Percentiles rank a stretch among this genome's conserved stretches.
Evolutionary conservation across 2,888 invertebrate species (phyloP).

Genomic region (Steinernema hermaphroditum): DNA sequence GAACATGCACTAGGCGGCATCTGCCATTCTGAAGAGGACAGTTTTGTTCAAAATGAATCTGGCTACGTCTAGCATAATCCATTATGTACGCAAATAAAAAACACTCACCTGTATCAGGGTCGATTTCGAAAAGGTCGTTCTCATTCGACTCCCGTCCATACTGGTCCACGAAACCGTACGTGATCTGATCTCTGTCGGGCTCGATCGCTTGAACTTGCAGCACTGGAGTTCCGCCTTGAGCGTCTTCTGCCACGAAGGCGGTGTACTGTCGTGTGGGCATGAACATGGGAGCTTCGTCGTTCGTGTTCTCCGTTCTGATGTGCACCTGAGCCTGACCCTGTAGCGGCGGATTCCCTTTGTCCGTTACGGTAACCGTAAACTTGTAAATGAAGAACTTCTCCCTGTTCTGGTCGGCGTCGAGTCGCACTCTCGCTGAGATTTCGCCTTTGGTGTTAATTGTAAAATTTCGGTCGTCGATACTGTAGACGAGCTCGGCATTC

Average conservation of each 20-base stretch:
- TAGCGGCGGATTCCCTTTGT: constrained; percentile 66
- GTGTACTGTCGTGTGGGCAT: constrained; percentile 60
- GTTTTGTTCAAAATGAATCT: too few relatives aligned
- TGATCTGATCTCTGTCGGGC: constrained; percentile 61
- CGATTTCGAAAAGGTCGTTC: constrained; percentile 60
- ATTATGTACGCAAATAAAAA: too few relatives aligned
- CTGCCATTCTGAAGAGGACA: too few relatives aligned
- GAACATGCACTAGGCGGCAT: too few relatives aligned
- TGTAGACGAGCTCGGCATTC: constrained; percentile 91
- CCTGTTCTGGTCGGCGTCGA: constrained; percentile 88
- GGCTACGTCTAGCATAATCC: too few relatives aligned
- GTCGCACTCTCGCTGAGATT: constrained; percentile 80
- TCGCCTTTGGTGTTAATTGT: constrained; percentile 93
- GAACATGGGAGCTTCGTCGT: constrained; percentile 68
- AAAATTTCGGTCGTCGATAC: constrained; percentile 88
- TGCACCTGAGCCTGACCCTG: constrained; percentile 36
- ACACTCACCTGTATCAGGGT: constrained; percentile 57
- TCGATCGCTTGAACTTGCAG: constrained; percentile 62
- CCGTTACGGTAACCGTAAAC: constrained; percentile 68
- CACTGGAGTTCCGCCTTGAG: constrained; percentile 63
- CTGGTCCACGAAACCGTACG: constrained; percentile 50
- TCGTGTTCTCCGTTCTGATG: constrained; percentile 68
- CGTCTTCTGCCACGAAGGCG: constrained; percentile 65
- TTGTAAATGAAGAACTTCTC: constrained; percentile 67
- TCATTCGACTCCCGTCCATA: constrained; percentile 43